Conservation (phyloP, 2,888 invertebrate genomes). For the Brachyptera risi region DNA sequence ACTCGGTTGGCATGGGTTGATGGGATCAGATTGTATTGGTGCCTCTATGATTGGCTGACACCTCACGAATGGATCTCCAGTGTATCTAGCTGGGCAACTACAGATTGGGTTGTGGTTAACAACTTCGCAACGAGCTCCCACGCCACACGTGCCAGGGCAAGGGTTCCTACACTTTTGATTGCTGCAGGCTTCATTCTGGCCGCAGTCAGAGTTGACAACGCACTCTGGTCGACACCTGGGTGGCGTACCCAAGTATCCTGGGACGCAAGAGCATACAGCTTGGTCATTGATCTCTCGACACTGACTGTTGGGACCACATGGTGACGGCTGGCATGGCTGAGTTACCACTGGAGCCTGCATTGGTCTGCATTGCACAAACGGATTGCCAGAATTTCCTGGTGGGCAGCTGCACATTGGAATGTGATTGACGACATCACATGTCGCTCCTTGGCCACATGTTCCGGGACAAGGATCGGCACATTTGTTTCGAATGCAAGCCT, state of each 20-base stretch:
- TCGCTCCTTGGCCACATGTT: conserved; percentile 64
- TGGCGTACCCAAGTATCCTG: conserved; percentile 49
- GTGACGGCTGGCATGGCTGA: conserved; percentile 60
- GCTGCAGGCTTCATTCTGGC: conserved; percentile 50
- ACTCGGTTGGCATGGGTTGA: conserved; percentile 10
- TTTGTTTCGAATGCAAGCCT: conserved; percentile 63
- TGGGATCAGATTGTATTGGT: conserved; percentile 24
- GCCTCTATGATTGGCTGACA: conserved; percentile 49
- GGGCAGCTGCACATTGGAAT: conserved; percentile 65
- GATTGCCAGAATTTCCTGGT: conserved; percentile 59
- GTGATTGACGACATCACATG: conserved; percentile 68
- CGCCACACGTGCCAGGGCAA: conserved; percentile 55
- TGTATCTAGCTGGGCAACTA: conserved; percentile 61
- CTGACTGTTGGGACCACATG: conserved; percentile 50
- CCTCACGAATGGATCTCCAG: conserved; percentile 70
- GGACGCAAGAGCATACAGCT: conserved; percentile 49
- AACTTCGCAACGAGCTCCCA: conserved; percentile 65
- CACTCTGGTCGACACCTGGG: conserved; percentile 51
- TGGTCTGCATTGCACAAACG: conserved; percentile 58
- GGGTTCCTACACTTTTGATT: conserved; percentile 52
- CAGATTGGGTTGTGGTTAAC: conserved; percentile 75
- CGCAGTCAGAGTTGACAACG: conserved; percentile 51
- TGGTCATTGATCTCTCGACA: conserved; percentile 49
- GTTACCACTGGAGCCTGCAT: conserved; percentile 48
- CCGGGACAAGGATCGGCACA: conserved; percentile 66